Evolutionary conservation across 1,140 invertebrate genomes (phyloP).

Genomic region (Cheumatopsyche charites): DNA sequence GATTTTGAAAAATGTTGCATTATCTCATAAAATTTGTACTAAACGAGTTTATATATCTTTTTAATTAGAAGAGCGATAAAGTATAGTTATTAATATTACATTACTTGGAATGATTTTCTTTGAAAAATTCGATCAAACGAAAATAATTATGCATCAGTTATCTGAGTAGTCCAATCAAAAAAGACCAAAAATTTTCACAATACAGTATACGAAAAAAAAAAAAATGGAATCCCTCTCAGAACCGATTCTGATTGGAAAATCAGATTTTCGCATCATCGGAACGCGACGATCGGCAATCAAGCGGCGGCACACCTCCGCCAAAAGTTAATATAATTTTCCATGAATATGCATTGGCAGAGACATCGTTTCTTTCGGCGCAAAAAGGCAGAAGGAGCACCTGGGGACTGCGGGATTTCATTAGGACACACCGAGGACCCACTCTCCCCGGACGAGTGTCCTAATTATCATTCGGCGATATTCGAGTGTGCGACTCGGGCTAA

Average conservation of each 20-base stretch:
- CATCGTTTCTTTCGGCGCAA: slow-evolving; percentile 14
- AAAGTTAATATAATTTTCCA: slow-evolving; percentile 39
- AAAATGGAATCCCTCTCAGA: too few relatives aligned
- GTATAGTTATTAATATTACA: too few relatives aligned
- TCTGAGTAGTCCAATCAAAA: too few relatives aligned
- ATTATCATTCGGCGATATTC: slow-evolving; percentile 39
- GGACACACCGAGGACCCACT: slow-evolving; percentile 9
- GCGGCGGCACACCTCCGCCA: neutral
- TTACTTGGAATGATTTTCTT: too few relatives aligned
- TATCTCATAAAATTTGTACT: too few relatives aligned
- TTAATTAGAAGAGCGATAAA: too few relatives aligned
- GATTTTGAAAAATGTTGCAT: too few relatives aligned
- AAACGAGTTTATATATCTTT: too few relatives aligned
- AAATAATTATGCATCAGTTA: too few relatives aligned
- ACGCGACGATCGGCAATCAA: slow-evolving; percentile 34
- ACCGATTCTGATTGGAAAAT: slow-evolving; percentile 13
- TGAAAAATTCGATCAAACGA: too few relatives aligned
- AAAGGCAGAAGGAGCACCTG: slow-evolving; percentile 33
- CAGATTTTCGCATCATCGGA: neutral
- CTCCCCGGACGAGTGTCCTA: slow-evolving; percentile 20
- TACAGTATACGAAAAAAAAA: too few relatives aligned
- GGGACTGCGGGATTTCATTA: slow-evolving; percentile 32
- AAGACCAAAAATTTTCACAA: too few relatives aligned
- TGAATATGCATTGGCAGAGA: slow-evolving; percentile 36
- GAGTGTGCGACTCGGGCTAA: neutral